Conservation (phyloP, 2,797 vertebrate species). For the Chelmon rostratus region DNA sequence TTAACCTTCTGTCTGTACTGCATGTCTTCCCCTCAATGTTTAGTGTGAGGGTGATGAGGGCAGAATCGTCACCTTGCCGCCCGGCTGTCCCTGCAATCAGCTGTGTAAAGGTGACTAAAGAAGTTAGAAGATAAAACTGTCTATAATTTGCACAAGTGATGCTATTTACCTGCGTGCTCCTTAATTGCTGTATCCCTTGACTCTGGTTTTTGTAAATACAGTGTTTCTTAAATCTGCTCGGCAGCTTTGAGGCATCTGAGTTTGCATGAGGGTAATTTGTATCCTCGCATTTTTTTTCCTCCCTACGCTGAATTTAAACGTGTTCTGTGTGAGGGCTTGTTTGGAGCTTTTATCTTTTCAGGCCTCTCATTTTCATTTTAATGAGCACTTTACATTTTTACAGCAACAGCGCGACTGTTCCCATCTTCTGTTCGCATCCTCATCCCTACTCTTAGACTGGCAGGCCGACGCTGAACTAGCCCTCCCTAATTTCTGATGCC, state of each 20-base stretch:
- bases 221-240: slow-evolving; percentile 13
- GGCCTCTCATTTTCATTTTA: slow-evolving; percentile 20
- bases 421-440: slow-evolving; percentile 4
- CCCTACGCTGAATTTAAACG: slow-evolving; percentile 1
- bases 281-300: not conserved
- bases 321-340: not conserved
- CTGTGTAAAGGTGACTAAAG: not conserved
- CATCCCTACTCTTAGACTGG: slow-evolving; percentile 10
- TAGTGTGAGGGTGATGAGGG: not conserved
- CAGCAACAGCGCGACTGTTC: slow-evolving; percentile 7
- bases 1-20: too few species aligned
- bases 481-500: not conserved
- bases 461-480: slow-evolving; percentile 14
- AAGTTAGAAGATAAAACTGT: not conserved
- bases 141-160: not conserved
- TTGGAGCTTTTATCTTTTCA: slow-evolving; percentile 29
- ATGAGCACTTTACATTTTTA: slow-evolving; percentile 16
- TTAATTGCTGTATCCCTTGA: slow-evolving; percentile 6
- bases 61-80: not conserved
- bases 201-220: slow-evolving; percentile 7
- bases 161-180: slow-evolving; percentile 7
- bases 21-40: not conserved
- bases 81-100: not conserved
- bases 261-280: slow-evolving; percentile 9
- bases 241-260: not conserved